These are phyloP conservation scores for Monochamus alternatus DNA, from an alignment of 2,888 invertebrate genomes.

Conservation along the genomic window DNA sequence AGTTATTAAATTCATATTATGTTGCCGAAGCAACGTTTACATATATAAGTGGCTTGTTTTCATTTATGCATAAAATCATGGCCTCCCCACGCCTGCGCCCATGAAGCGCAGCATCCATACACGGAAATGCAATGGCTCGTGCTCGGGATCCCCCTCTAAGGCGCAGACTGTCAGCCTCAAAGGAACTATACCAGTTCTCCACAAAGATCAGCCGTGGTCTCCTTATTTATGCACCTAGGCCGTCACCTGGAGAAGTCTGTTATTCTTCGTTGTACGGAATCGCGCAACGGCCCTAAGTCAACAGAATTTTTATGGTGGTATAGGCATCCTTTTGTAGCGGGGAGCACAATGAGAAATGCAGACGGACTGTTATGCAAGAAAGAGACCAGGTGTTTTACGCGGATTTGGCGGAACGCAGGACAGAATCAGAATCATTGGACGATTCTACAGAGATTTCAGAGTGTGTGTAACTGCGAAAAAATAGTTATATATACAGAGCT, in stretches of 20 bases:
- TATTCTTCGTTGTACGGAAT: neutral
- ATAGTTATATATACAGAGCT: too few relatives aligned
- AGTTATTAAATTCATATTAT: too few relatives aligned
- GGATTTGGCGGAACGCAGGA: constrained; percentile 61
- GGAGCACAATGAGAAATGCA: constrained; percentile 56
- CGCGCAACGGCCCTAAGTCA: constrained; percentile 14
- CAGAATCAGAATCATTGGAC: constrained; percentile 22
- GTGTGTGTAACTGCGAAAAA: too few relatives aligned
- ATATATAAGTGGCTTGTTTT: too few relatives aligned
- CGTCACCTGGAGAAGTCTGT: constrained; percentile 38
- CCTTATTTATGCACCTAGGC: constrained; percentile 46
- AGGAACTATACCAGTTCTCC: constrained; percentile 37
- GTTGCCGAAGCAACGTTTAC: too few relatives aligned
- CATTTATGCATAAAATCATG: neutral
- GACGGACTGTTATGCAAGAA: constrained; percentile 65
- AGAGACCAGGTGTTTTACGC: constrained; percentile 68
- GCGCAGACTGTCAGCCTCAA: constrained; percentile 34
- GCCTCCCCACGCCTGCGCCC: constrained; percentile 23
- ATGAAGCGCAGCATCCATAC: constrained; percentile 31
- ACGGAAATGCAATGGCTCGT: constrained; percentile 48
- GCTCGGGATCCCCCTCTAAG: constrained; percentile 35
- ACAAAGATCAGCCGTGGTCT: constrained; percentile 36
- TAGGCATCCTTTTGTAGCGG: constrained; percentile 45
- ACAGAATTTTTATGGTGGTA: constrained; percentile 48
- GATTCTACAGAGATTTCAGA: too few relatives aligned